Evolutionary conservation across 2,797 vertebrate species (phyloP).

Genomic region (Scomberomorus guttatus): DNA sequence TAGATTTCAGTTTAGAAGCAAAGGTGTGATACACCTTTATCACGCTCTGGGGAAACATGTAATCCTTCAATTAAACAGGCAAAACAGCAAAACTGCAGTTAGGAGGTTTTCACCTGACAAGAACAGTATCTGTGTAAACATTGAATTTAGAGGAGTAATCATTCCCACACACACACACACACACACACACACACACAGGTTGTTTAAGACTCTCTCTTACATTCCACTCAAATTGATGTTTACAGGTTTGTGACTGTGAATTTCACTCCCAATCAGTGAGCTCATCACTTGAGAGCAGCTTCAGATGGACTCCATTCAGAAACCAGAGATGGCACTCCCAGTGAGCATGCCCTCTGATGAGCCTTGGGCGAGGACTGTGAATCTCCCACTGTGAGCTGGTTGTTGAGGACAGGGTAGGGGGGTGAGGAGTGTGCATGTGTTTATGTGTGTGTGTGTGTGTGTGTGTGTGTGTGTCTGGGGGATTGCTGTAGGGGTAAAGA

Average conservation of each 20-base stretch:
- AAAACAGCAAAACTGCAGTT: conserved; percentile 36
- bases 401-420: conserved; percentile 61
- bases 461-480: conserved; percentile 9
- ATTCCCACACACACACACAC: conserved; percentile 39
- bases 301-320: conserved; percentile 67
- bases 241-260: conserved; percentile 76
- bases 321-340: conserved; percentile 65
- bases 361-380: conserved; percentile 62
- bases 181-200: conserved; percentile 7
- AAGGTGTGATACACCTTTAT: conserved; percentile 53
- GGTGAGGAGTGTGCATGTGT: conserved; percentile 29
- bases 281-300: conserved; percentile 77
- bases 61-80: conserved; percentile 58
- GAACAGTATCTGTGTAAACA: conserved; percentile 68
- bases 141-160: conserved; percentile 60
- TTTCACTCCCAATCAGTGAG: conserved; percentile 81
- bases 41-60: conserved; percentile 32
- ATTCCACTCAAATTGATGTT: conserved; percentile 72
- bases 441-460: conserved; percentile 10
- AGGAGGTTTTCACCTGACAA: conserved; percentile 53
- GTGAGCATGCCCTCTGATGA: conserved; percentile 78
- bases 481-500: conserved; percentile 51
- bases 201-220: conserved; percentile 43
- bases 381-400: conserved; percentile 75
- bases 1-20: conserved; percentile 49